Evolutionary conservation across 2,888 invertebrate genomes (phyloP).

Genomic region (Volucella inanis): DNA sequence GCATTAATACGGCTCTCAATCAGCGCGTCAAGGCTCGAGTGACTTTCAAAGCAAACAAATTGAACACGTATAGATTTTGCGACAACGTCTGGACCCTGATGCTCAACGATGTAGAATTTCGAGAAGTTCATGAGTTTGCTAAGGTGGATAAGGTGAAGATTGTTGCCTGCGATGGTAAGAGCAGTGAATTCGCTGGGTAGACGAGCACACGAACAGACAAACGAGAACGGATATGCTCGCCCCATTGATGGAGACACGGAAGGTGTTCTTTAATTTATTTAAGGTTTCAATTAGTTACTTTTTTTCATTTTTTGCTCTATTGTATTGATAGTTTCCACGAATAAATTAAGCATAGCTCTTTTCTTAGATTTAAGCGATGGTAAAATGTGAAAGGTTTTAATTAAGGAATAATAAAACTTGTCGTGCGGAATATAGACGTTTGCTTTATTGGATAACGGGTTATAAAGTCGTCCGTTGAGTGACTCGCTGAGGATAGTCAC

Average conservation of each 20-base stretch:
- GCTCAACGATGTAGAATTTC: conserved; percentile 98
- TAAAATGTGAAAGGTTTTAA: conserved; percentile 3
- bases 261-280: conserved; percentile 62
- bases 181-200: conserved; percentile 83
- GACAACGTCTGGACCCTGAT: conserved; percentile 99
- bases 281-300: conserved; percentile 15
- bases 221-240: not conserved
- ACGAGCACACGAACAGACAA: not conserved
- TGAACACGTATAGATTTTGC: conserved; percentile 96
- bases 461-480: too few relatives aligned
- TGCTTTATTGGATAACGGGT: not conserved
- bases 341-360: conserved; percentile 41
- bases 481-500: too few relatives aligned
- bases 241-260: not conserved
- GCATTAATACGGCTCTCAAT: conserved; percentile 96
- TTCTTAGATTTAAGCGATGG: conserved; percentile 43
- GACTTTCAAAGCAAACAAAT: conserved; percentile 95
- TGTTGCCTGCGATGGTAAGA: conserved; percentile 98
- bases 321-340: conserved; percentile 65
- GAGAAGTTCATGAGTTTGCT: conserved; percentile 96
- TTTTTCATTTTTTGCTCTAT: conserved; percentile 56
- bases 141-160: conserved; percentile 98
- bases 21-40: conserved; percentile 95
- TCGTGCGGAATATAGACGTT: not conserved
- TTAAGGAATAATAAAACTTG: conserved; percentile 52